Evolutionary conservation across 2,797 vertebrate genomes (phyloP), one percentile per base, ranked within the genome.

Genomic region (Oreochromis mossambicus): DNA sequence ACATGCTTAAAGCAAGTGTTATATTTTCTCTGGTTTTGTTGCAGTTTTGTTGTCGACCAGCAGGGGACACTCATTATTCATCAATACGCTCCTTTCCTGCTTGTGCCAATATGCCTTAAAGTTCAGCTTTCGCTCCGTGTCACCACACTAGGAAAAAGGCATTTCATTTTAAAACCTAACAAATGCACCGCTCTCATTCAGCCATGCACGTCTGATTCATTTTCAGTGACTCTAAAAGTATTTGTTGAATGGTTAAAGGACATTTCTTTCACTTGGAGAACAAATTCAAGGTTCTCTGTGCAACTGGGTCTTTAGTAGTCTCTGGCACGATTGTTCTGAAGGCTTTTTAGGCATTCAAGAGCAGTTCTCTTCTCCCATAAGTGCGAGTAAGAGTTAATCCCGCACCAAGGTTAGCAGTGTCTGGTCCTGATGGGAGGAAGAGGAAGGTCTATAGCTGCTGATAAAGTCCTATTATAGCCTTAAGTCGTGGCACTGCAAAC

Each of bases 41-140:
- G 86, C 83, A 88, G 66, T 92, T 92, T 17, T 11, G 3, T 4
- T 32, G 2, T 43, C 19, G 41, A 68, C 91, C 95, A 94, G 29
- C 63, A 92, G 95, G 91, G 91, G 94, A 4, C 94, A 89, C 87
- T 95, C 94, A 86, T 85, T 58, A 58, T 52, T 78, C 91, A 93
- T 76, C 56, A 29, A 38, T 77, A 46, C 21, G 19, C 19, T 48
- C 5, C 13, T 70, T 66, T 84, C 52, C 55, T 7, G 46, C 8
- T 26, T 68, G 8, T n/a, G 19, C 19, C 1, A 63, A 77, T 54
- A 46, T 38, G 32, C 14, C n/a, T 82, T 56, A 3, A 81, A 83
- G 29, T 51, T 19, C 5, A 13, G 10, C 70, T 26, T 79, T 46
- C n/a, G 50, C 38, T 46, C 63, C 2, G 29, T n/a, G 70, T 81